phyloP scores from a whole-genome alignment of 2,113 vertebrate species.

The Psittacula cyanocephala region DNA sequence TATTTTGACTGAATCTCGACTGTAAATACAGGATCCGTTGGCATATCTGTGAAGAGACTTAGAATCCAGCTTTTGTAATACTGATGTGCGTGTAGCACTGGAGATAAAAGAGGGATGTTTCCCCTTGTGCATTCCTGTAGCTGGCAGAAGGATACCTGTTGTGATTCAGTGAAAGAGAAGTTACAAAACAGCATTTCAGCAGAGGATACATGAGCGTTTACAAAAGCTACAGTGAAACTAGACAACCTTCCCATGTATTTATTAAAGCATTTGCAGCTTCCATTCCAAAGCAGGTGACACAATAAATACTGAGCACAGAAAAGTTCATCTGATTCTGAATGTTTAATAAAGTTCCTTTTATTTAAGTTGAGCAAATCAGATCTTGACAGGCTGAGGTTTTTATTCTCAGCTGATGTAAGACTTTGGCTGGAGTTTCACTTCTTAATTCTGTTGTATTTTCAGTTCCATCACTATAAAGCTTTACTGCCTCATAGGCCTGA shows the following conservation, averaged over 20 bases:
- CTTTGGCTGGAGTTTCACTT: constrained; percentile 12
- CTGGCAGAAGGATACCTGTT: constrained; percentile 36
- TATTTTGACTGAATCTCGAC: background rate
- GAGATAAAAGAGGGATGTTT: constrained; percentile 41
- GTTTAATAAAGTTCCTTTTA: constrained; percentile 49
- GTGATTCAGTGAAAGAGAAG: constrained; percentile 52
- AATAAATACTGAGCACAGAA: background rate
- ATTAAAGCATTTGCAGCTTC: constrained; percentile 46
- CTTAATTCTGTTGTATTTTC: constrained; percentile 55
- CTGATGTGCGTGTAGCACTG: background rate
- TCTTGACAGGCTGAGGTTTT: background rate
- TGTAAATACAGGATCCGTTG: background rate
- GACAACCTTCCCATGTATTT: constrained; percentile 30
- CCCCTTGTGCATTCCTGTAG: constrained; percentile 23
- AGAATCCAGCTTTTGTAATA: background rate
- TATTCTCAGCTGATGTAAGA: constrained; percentile 3
- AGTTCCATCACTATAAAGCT: constrained; percentile 21
- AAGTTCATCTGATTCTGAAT: constrained; percentile 21
- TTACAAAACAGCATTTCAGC: constrained; percentile 48
- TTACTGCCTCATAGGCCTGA: constrained; percentile 31
- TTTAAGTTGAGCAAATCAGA: background rate
- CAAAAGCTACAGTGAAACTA: constrained; percentile 26
- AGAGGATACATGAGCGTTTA: constrained; percentile 31
- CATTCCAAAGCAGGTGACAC: constrained; percentile 1
- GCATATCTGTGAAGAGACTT: background rate